Percentiles rank a stretch among this genome's conserved stretches.
Conservation (phyloP, 2,113 vertebrate species). For the Periophthalmus modestus region DNA sequence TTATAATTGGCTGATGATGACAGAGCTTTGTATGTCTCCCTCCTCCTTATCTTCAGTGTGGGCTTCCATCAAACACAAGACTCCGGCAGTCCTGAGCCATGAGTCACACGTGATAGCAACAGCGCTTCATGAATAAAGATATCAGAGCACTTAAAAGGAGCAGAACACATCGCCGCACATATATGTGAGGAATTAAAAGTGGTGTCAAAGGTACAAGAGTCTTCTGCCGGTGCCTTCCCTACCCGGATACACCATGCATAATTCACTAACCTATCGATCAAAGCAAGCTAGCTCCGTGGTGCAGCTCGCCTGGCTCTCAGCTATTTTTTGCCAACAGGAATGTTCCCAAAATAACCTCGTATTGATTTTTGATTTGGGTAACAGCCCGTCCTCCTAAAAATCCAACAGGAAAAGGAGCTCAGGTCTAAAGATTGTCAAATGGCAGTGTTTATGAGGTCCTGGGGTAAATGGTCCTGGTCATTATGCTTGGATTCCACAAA, state of each 20-base stretch:
- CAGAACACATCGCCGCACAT: slow-evolving; percentile 10
- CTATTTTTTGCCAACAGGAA: slow-evolving; percentile 46
- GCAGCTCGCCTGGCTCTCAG: slow-evolving; percentile 36
- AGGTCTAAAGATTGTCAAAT: slow-evolving; percentile 4
- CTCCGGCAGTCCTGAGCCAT: background rate
- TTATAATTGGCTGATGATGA: background rate
- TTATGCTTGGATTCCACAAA: too few species aligned
- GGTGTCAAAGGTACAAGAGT: slow-evolving; percentile 28
- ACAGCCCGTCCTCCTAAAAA: slow-evolving; percentile 42
- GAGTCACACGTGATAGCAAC: slow-evolving; percentile 11
- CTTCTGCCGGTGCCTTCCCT: slow-evolving; percentile 45
- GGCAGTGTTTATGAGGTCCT: background rate
- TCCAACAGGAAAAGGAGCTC: slow-evolving; percentile 46
- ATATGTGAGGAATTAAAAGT: slow-evolving; percentile 38
- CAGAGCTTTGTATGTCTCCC: background rate
- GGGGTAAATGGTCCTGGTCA: too few species aligned
- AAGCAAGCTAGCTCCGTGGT: slow-evolving; percentile 49
- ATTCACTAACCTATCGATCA: slow-evolving; percentile 64
- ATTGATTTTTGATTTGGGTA: slow-evolving; percentile 65
- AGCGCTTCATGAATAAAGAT: background rate
- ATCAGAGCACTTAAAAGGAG: slow-evolving; percentile 16
- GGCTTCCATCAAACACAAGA: background rate
- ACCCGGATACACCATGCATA: slow-evolving; percentile 54
- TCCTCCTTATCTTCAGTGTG: background rate
- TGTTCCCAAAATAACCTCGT: slow-evolving; percentile 57